phyloP scores from a whole-genome alignment of 1,140 invertebrate species.

The Rhopalosiphum padi region DNA sequence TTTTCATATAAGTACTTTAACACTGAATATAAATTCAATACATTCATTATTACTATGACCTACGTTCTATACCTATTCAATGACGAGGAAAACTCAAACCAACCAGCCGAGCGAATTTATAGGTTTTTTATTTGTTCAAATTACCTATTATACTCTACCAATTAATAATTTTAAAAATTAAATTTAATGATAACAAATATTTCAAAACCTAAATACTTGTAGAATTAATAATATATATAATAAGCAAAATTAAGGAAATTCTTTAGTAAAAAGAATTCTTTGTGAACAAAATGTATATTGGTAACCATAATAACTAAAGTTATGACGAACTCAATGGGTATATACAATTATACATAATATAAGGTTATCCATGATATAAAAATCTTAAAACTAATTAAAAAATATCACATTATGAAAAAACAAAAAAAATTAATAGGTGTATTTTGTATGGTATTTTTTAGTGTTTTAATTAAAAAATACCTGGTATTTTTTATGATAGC shows the following conservation, averaged over 20 bases:
- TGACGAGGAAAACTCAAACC: not conserved
- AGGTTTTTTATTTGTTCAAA: not conserved
- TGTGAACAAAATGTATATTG: not conserved
- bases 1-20: not conserved
- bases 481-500: not conserved
- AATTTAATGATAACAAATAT: not conserved
- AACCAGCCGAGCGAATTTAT: not conserved
- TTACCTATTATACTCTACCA: not conserved
- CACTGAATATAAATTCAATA: not conserved
- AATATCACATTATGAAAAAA: not conserved
- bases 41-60: not conserved
- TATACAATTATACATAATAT: not conserved
- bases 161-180: not conserved
- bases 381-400: constrained; percentile 17
- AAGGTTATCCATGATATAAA: not conserved
- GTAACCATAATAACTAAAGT: not conserved
- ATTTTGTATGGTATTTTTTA: not conserved
- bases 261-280: not conserved
- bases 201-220: not conserved
- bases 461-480: not conserved
- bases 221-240: not conserved
- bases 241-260: not conserved
- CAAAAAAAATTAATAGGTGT: not conserved
- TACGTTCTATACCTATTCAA: not conserved
- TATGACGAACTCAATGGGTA: not conserved